Base-by-base conservation (phyloP, 2,113 vertebrate species). In the Apaloderma vittatum region DNA sequence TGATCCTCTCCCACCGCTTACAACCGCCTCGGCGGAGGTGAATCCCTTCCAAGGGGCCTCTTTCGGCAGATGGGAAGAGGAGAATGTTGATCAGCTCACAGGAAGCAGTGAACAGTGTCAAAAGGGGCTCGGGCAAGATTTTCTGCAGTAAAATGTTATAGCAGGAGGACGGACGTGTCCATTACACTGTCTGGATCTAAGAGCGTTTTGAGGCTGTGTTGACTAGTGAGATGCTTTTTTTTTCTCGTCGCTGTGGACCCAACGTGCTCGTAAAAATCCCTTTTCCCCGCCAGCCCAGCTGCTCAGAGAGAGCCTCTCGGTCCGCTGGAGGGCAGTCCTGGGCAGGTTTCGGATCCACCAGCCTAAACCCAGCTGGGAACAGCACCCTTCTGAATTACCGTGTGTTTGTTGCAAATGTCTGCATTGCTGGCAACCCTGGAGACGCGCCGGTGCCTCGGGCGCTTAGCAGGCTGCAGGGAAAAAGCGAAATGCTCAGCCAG, bases 41-140 rank as follows among this genome's bases (percentile, higher is more conserved):
- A 91, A 72, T 86, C 94, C 88, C 57, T 89, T 84, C 82, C 68
- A 49, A 62, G 68, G 76, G 92, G 90, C 95, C 95, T 74, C 94
- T 77, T 10, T 4, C 29, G 84, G 57, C 73, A 90, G 80, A 66
- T 1, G 59, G 92, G 61, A 79, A 63, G 66, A 91, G 37, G 54
- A 85, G 85, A 93, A 82, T 11, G n/a, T 51, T 74, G 63, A 94
- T 65, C 82, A 72, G 70, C 83, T 55, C 57, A 71, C 26, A 52
- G 55, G 57, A 66, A 72, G 52, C 57, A 84, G 43, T 52, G 27
- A 59, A 40, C 5, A 7, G 40, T 2, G 5, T 43, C n/a, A 79
- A 68, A 40, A 54, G 43, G 10, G 18, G 66, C 79, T 59, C 49
- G 12, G 37, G 83, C 43, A 65, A 89, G 62, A 62, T 54, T 57